A percentile compares a stretch with the other conserved stretches of the same genome.
phyloP scores from a whole-genome alignment of 2,797 vertebrate genomes.

The Adelosebastes latens region DNA sequence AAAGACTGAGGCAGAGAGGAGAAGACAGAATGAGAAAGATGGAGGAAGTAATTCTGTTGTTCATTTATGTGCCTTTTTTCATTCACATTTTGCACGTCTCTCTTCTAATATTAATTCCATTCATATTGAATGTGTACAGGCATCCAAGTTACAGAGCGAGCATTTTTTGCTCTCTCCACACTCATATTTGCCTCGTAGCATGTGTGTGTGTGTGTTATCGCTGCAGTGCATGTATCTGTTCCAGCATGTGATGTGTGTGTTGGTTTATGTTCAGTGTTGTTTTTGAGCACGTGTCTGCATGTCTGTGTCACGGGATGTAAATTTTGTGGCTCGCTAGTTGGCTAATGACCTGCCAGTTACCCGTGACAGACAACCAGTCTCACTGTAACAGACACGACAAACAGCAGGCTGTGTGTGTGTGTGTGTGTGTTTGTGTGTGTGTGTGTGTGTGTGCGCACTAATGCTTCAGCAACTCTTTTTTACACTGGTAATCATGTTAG shows the following conservation, averaged over 20 bases:
- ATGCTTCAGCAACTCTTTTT: neutral
- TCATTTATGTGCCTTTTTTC: neutral
- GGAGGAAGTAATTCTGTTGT: neutral
- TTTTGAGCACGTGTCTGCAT: neutral
- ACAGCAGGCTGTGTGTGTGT: neutral
- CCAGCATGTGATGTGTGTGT: neutral
- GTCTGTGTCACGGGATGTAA: conserved; percentile 21
- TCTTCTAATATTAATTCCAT: neutral
- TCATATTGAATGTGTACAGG: neutral
- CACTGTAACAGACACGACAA: neutral
- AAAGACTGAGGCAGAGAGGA: neutral
- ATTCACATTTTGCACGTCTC: neutral
- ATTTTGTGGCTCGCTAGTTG: conserved; percentile 10
- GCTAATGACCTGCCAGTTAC: conserved; percentile 26
- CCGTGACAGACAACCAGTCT: conserved; percentile 4
- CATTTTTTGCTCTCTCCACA: neutral
- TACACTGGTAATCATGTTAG: conserved; percentile 7
- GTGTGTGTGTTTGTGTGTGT: neutral
- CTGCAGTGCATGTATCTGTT: neutral
- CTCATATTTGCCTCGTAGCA: neutral
- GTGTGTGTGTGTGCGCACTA: neutral
- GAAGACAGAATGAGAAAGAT: neutral
- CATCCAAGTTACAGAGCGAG: too few species aligned
- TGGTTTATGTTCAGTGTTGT: neutral
- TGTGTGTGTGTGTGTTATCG: neutral